Conservation (phyloP, 2,888 invertebrate species). For the Drosophila anomelani region DNA sequence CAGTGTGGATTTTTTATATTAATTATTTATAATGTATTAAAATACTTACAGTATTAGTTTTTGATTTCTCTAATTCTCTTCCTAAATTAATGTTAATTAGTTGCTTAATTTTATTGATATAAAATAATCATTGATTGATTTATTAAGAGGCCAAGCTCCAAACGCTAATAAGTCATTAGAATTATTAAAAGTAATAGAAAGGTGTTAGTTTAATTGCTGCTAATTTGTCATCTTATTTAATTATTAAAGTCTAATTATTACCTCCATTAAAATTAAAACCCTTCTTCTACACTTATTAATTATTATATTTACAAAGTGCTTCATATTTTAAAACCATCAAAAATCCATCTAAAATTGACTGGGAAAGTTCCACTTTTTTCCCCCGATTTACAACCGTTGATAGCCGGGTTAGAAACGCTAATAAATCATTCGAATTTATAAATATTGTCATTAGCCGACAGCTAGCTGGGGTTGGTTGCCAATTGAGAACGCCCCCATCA, state of each 20-base stretch:
- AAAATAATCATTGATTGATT: background rate
- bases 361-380: constrained; percentile 17
- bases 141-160: background rate
- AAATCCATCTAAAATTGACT: background rate
- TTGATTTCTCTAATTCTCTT: no score
- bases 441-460: constrained; percentile 41
- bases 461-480: constrained; percentile 15
- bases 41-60: no score
- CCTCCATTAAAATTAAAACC: background rate
- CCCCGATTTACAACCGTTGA: background rate
- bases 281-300: background rate
- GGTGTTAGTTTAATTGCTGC: background rate
- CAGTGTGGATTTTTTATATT: no score
- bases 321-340: background rate
- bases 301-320: background rate
- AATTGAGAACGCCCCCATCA: constrained; percentile 43
- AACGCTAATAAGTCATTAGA: background rate
- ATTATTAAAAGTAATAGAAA: no score
- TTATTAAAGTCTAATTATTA: background rate
- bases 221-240: background rate
- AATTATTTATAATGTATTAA: no score
- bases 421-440: constrained; percentile 49
- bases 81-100: background rate
- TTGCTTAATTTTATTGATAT: background rate
- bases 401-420: constrained; percentile 9